Percentiles rank a stretch among this genome's conserved stretches.
These are phyloP conservation scores for Pocillopora damicornis DNA, from an alignment of 64 coral and sea anemone species.

Conservation along the genomic window DNA sequence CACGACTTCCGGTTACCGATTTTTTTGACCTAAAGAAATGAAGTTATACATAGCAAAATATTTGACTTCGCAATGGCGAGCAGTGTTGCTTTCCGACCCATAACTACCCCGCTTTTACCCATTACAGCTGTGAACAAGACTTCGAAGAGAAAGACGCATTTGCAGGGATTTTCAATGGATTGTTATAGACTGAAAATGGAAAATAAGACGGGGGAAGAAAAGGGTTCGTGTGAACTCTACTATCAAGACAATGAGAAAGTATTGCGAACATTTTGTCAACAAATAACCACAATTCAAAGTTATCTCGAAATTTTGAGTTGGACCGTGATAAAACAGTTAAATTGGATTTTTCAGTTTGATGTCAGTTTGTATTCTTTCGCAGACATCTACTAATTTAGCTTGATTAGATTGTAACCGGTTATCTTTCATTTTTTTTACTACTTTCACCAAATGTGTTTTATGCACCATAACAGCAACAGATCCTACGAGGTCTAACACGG, in stretches of 20 bases:
- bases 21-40: too few species aligned
- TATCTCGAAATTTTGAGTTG: not conserved
- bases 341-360: not conserved
- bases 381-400: not conserved
- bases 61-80: not conserved
- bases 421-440: too few species aligned
- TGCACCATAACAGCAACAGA: too few species aligned
- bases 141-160: slow-evolving; percentile 35
- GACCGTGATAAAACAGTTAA: slow-evolving; percentile 14
- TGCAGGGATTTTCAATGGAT: slow-evolving; percentile 17
- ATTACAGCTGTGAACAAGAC: slow-evolving; percentile 4
- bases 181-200: not conserved
- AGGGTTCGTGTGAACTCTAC: not conserved
- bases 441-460: too few species aligned
- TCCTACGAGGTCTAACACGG: too few species aligned
- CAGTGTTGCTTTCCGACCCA: not conserved
- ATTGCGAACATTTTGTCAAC: too few species aligned
- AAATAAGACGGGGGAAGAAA: not conserved
- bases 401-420: too few species aligned
- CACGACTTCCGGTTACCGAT: too few species aligned
- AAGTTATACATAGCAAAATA: too few species aligned
- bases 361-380: not conserved
- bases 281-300: not conserved
- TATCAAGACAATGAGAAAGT: not conserved
- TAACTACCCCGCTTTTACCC: not conserved